These are phyloP conservation scores for Brachypodius melanocephalos DNA, from an alignment of 2,113 vertebrate species.

Conservation along the genomic window DNA sequence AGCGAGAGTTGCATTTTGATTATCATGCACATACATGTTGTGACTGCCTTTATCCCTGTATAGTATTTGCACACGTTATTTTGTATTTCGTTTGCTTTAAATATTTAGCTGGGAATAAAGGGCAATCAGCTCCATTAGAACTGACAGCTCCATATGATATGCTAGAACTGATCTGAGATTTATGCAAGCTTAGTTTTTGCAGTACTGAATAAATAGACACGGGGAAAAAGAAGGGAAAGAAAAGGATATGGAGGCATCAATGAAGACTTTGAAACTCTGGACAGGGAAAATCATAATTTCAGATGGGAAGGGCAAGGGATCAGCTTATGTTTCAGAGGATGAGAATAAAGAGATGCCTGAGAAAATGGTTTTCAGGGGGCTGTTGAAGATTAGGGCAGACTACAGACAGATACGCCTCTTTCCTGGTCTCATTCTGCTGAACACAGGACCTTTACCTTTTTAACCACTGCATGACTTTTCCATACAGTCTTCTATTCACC, in stretches of 20 bases:
- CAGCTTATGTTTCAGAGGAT: neutral
- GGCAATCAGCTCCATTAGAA: neutral
- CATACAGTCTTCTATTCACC: neutral
- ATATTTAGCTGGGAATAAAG: neutral
- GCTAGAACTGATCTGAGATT: neutral
- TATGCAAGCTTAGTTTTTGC: neutral
- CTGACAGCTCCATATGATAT: neutral
- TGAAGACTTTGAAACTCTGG: neutral
- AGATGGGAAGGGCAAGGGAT: neutral
- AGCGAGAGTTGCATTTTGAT: neutral
- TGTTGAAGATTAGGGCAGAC: neutral
- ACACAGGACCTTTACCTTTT: neutral
- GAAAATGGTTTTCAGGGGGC: neutral
- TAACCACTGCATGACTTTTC: neutral
- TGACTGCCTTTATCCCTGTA: neutral
- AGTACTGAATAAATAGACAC: rapidly evolving
- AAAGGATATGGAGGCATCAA: neutral
- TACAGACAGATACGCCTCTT: neutral
- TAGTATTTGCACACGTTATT: neutral
- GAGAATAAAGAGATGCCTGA: neutral
- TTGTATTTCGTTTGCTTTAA: neutral
- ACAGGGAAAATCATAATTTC: neutral
- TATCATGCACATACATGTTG: neutral
- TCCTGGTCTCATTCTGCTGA: neutral
- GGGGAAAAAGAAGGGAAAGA: rapidly evolving